These are phyloP conservation scores for Diadumene lineata DNA, from an alignment of 92 coral and sea anemone genomes.

Conservation along the genomic window DNA sequence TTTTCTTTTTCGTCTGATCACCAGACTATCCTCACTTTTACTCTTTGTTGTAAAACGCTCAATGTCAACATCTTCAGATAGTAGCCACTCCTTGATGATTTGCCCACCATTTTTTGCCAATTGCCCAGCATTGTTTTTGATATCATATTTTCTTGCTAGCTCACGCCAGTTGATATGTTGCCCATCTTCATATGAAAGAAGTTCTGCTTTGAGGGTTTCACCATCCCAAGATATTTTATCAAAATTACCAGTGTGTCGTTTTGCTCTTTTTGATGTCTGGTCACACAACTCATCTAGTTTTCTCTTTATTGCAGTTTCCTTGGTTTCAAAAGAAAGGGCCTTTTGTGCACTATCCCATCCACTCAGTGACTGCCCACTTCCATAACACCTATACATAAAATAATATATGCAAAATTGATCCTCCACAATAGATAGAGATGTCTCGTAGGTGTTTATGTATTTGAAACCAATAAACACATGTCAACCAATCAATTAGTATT, in stretches of 20 bases:
- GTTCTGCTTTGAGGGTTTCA: conserved; percentile 36
- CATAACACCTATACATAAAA: conserved; percentile 61
- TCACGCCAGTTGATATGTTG: conserved; percentile 31
- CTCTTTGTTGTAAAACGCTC: conserved; percentile 20
- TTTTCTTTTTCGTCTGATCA: no score
- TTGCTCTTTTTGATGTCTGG: not conserved
- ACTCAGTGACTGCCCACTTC: conserved; percentile 54
- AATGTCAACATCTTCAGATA: conserved; percentile 21
- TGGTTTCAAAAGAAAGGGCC: conserved; percentile 51
- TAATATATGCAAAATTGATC: no score
- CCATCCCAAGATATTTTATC: conserved; percentile 40
- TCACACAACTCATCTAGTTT: not conserved
- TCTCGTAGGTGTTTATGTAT: no score
- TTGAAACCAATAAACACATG: no score
- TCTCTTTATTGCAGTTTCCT: conserved; percentile 40
- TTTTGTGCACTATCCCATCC: conserved; percentile 40
- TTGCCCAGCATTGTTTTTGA: conserved; percentile 33
- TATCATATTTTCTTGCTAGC: conserved; percentile 33
- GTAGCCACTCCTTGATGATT: conserved; percentile 52
- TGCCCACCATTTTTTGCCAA: no score
- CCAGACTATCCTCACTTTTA: not conserved
- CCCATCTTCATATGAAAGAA: conserved; percentile 34
- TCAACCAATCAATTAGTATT: no score
- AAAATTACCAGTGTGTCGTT: conserved; percentile 27
- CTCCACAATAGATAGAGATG: no score